A percentile compares a stretch with the other conserved stretches of the same genome.
Evolutionary conservation across 2,113 vertebrate species (phyloP).

Genomic region (Zosterops hypoxanthus): DNA sequence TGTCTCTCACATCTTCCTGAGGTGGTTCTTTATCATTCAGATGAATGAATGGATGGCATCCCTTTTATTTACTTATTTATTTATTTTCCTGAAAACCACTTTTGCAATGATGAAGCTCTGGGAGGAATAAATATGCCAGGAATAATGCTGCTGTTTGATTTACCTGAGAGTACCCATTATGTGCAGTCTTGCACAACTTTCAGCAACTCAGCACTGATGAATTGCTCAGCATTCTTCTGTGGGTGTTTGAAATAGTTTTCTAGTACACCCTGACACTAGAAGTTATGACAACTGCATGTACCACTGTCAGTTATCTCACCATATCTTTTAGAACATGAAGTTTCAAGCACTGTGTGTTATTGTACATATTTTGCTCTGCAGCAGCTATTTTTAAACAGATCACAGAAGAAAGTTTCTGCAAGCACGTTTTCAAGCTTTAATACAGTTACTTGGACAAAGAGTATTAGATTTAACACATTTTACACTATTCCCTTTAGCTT

Average conservation of each 20-base stretch:
- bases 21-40: neutral
- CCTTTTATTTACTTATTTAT: neutral
- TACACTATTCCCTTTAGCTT: neutral
- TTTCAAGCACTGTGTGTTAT: neutral
- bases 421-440: neutral
- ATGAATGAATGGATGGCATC: neutral
- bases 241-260: neutral
- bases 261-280: neutral
- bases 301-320: neutral
- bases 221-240: neutral
- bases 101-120: neutral
- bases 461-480: neutral
- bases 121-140: neutral
- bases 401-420: neutral
- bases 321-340: neutral
- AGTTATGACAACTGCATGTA: neutral
- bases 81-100: neutral
- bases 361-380: neutral
- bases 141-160: neutral
- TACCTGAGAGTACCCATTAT: neutral
- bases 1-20: neutral
- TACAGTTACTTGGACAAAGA: neutral
- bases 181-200: neutral
- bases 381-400: neutral
- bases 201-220: neutral